A percentile compares a stretch with the other conserved stretches of the same genome.
Conservation (phyloP, 2,888 invertebrate genomes). For the Ptychoptera albimana region DNA sequence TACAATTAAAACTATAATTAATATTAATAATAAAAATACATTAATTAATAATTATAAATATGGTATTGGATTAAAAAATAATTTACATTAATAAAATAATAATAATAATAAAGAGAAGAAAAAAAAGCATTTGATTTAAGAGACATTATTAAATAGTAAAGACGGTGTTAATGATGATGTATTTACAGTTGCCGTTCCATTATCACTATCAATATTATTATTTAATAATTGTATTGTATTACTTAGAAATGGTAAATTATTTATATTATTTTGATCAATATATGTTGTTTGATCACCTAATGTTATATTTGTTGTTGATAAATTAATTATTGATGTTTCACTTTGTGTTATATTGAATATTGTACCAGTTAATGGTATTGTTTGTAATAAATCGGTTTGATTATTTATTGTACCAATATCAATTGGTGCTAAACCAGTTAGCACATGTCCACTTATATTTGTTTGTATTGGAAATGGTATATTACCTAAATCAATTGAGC, state of each 20-base stretch:
- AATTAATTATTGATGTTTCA: slow-evolving; percentile 26
- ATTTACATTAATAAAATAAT: too few species aligned
- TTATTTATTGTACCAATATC: slow-evolving; percentile 31
- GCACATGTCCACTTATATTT: slow-evolving; percentile 35
- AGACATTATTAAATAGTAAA: too few species aligned
- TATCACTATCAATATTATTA: too few species aligned
- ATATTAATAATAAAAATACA: too few species aligned
- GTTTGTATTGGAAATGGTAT: slow-evolving; percentile 38
- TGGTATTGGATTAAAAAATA: too few species aligned
- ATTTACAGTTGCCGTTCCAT: too few species aligned
- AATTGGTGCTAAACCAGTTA: slow-evolving; percentile 35
- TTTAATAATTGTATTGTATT: slow-evolving; percentile 1
- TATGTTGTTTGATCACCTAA: slow-evolving; percentile 16
- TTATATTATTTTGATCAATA: slow-evolving; percentile 5
- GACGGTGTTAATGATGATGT: too few species aligned
- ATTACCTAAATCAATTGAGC: slow-evolving; percentile 33
- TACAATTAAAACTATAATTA: too few species aligned
- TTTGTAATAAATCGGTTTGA: slow-evolving; percentile 22
- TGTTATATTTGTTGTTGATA: slow-evolving; percentile 21
- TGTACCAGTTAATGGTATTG: slow-evolving; percentile 27
- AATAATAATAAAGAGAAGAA: too few species aligned
- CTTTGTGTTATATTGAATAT: slow-evolving; percentile 30
- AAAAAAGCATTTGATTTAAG: too few species aligned
- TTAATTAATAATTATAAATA: too few species aligned
- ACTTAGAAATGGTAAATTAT: slow-evolving; percentile 8